These are phyloP conservation scores for Butorides virescens DNA, from an alignment of 2,113 vertebrate species.

Conservation along the genomic window DNA sequence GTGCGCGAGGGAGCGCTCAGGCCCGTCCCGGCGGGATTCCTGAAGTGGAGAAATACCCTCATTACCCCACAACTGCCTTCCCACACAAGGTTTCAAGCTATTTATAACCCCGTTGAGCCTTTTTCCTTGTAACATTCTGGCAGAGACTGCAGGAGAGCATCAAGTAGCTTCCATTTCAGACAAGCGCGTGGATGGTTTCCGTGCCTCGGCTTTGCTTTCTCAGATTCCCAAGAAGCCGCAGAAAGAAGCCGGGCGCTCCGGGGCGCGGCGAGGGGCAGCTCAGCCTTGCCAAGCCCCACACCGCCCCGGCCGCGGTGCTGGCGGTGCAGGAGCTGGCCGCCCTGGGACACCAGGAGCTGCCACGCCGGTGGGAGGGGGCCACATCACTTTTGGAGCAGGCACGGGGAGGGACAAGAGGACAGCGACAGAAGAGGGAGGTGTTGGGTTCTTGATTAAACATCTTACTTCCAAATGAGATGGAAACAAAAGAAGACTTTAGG, in stretches of 20 bases:
- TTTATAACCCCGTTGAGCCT: background rate
- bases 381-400: background rate
- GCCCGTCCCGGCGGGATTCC: background rate
- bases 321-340: background rate
- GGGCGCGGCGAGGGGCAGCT: background rate
- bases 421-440: background rate
- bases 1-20: background rate
- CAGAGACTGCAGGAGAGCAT: background rate
- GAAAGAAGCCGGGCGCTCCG: background rate
- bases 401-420: background rate
- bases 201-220: background rate
- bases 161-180: background rate
- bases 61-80: background rate
- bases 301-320: rapidly evolving
- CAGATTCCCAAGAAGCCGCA: background rate
- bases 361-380: rapidly evolving
- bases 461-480: background rate
- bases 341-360: background rate
- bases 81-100: background rate
- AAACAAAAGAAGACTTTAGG: background rate
- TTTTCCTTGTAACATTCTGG: background rate
- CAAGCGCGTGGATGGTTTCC: background rate
- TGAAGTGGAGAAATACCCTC: background rate
- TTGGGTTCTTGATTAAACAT: background rate
- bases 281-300: background rate